These are phyloP conservation scores for Cossypha caffra DNA, from an alignment of 2,797 vertebrate species.

Conservation along the genomic window DNA sequence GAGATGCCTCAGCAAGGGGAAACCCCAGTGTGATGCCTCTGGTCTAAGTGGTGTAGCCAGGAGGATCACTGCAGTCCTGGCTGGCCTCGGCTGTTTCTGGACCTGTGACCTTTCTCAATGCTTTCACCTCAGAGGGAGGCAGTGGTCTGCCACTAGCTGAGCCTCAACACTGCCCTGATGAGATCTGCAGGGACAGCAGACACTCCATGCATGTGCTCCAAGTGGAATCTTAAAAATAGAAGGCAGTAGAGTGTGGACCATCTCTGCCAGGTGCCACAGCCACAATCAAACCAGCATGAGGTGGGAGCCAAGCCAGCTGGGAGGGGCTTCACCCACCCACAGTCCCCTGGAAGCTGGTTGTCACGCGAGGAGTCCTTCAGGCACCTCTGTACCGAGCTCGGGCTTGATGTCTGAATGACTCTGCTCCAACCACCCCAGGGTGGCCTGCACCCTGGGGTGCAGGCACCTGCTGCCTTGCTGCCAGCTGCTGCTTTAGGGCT, in stretches of 20 bases:
- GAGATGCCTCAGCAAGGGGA: neutral
- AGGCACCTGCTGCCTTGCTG: fast-evolving
- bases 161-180: neutral
- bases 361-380: fast-evolving
- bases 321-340: neutral
- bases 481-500: neutral
- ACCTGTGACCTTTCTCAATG: neutral
- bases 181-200: neutral
- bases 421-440: neutral
- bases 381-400: fast-evolving
- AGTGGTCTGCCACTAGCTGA: neutral
- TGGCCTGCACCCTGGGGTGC: fast-evolving
- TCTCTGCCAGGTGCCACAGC: neutral
- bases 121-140: neutral
- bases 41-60: neutral
- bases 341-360: neutral
- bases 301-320: neutral
- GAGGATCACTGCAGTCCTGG: neutral
- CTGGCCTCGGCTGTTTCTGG: neutral
- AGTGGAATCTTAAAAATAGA: neutral
- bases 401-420: fast-evolving
- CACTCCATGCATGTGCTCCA: neutral
- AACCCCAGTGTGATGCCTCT: neutral
- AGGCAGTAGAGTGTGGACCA: neutral
- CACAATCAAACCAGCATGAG: neutral